These are phyloP conservation scores for Diarsia rubi DNA, from an alignment of 2,888 invertebrate species.

Conservation along the genomic window DNA sequence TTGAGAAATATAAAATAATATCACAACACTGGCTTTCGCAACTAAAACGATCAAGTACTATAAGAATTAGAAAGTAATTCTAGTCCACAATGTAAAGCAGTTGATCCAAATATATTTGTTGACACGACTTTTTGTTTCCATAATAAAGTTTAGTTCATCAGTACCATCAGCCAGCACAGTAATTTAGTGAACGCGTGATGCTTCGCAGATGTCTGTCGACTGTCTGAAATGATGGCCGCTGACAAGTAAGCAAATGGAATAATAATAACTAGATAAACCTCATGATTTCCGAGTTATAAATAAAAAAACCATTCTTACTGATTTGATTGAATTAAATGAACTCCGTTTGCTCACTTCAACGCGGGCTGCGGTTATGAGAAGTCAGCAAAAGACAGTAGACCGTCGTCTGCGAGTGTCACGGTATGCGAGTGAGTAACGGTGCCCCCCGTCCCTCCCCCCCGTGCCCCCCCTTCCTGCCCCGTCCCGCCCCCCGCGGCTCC, in stretches of 20 bases:
- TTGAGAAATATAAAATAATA: conserved; percentile 19
- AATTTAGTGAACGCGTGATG: conserved; percentile 76
- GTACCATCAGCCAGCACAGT: conserved; percentile 81
- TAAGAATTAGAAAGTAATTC: conserved; percentile 58
- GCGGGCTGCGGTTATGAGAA: conserved; percentile 1
- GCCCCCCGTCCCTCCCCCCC: conserved; percentile 66
- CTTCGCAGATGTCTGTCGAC: conserved; percentile 78
- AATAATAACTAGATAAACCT: background rate
- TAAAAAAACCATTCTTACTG: background rate
- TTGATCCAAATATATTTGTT: conserved; percentile 78
- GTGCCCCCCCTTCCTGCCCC: conserved; percentile 53
- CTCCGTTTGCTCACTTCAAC: conserved; percentile 24
- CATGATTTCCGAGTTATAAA: background rate
- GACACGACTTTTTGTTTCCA: conserved; percentile 76
- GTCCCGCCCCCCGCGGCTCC: conserved; percentile 57
- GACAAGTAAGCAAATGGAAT: conserved; percentile 41
- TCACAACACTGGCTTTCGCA: conserved; percentile 65
- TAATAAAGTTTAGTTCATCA: conserved; percentile 76
- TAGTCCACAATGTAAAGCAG: conserved; percentile 69
- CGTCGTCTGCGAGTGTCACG: conserved; percentile 72
- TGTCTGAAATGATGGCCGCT: conserved; percentile 65
- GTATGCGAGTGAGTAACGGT: conserved; percentile 87
- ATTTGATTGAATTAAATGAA: background rate
- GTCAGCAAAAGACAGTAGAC: conserved; percentile 70
- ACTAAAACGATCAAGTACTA: conserved; percentile 58